A percentile compares a stretch with the other conserved stretches of the same genome.
Conservation (phyloP, 2,888 invertebrate species). For the Isoperla grammatica region DNA sequence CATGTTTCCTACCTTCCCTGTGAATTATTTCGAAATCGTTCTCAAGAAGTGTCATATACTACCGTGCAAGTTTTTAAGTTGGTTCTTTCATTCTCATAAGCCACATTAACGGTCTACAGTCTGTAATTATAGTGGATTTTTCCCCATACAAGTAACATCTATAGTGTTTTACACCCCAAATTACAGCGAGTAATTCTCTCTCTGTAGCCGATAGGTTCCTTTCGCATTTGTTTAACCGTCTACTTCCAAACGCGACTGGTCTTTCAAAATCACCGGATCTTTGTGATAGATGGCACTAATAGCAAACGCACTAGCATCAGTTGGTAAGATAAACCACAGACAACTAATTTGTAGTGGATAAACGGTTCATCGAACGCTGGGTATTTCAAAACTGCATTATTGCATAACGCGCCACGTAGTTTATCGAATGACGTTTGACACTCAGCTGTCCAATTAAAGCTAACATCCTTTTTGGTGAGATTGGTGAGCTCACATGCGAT, state of each 20-base stretch:
- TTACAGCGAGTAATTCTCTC: slow-evolving; percentile 27
- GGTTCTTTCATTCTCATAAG: slow-evolving; percentile 23
- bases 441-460: not conserved
- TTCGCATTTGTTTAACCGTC: slow-evolving; percentile 23
- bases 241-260: slow-evolving; percentile 29
- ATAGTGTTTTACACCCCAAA: slow-evolving; percentile 26
- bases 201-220: slow-evolving; percentile 21
- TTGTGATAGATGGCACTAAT: slow-evolving; percentile 25
- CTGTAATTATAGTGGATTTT: slow-evolving; percentile 27
- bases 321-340: too few relatives aligned
- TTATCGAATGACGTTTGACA: not conserved
- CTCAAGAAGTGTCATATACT: slow-evolving; percentile 21
- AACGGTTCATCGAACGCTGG: slow-evolving; percentile 27
- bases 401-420: not conserved
- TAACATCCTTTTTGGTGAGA: not conserved
- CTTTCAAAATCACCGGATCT: slow-evolving; percentile 16
- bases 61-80: slow-evolving; percentile 22
- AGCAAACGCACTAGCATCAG: slow-evolving; percentile 26
- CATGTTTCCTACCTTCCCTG: slow-evolving; percentile 22
- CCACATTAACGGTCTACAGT: slow-evolving; percentile 26
- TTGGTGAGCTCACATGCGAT: not conserved
- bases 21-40: slow-evolving; percentile 23
- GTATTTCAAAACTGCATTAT: slow-evolving; percentile 8
- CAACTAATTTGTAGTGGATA: too few relatives aligned
- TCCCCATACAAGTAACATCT: slow-evolving; percentile 26